Evolutionary conservation across 2,888 invertebrate species (phyloP), one percentile per base, ranked within the genome.

Genomic region (Amorpha juglandis): DNA sequence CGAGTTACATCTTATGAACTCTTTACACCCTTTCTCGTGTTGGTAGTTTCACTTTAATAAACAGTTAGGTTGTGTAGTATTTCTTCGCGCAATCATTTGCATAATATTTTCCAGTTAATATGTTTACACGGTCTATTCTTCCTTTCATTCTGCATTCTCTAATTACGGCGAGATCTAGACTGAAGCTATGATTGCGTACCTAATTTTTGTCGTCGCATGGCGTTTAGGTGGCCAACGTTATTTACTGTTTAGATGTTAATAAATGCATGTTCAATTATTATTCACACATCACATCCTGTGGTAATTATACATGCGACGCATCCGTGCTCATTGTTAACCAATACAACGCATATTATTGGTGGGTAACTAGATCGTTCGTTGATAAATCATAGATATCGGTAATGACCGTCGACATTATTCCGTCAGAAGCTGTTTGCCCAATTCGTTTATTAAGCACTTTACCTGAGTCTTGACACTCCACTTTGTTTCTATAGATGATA

Each of bases 361-460:
- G 8, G 38, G 45, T n/a, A 52, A 65, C 51, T 62, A 42, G 51
- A 52, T 19, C 16, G 65, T 38, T 27, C 33, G 12, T 16, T 52
- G 45, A 65, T 47, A 62, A 51, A 51, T 33, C 42, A 42, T 70
- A 72, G 71, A 73, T 74, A 74, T 73, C 73, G 64, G 67, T 78
- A 76, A 78, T 80, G 70, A 68, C 66, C 66, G 67, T 62, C 62
- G 66, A 68, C 74, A 74, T 78, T 78, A 76, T 65, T 65, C 67
- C 67, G 70, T 69, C 73, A 67, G 66, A 63, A 51, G 67, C 55
- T 66, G 65, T 73, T 74, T 75, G 73, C 74, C 74, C 65, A 63
- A 58, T 63, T 55, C 50, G 67, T 68, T 67, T 64, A 62, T 62
- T 63, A 51, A 69, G 53, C 12, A 58, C 42, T 58, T 38, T 58